Evolutionary conservation across 2,888 invertebrate genomes (phyloP).

Genomic region (Pollenia angustigena): DNA sequence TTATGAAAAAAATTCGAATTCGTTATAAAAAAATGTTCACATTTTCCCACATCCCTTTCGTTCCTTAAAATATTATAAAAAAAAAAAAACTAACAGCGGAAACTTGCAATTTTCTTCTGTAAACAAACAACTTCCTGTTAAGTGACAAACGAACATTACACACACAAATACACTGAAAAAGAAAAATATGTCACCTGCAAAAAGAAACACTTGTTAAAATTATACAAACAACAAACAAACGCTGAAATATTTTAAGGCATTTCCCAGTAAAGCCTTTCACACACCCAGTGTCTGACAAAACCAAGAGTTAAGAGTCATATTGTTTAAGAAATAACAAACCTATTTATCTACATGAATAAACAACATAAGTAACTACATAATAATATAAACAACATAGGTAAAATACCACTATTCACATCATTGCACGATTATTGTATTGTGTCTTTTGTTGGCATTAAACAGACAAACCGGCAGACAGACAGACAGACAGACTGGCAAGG

Average conservation of each 20-base stretch:
- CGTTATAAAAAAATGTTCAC: background rate
- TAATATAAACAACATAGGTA: no score
- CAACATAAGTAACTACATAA: no score
- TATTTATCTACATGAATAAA: no score
- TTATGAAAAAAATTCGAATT: no score
- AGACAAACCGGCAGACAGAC: no score
- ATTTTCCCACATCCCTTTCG: constrained; percentile 30
- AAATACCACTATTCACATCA: no score
- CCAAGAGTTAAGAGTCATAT: background rate
- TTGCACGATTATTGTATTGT: no score
- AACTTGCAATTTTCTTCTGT: constrained; percentile 66
- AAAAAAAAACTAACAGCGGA: constrained; percentile 45
- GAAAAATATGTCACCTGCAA: constrained; percentile 32
- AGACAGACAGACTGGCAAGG: constrained; percentile 24
- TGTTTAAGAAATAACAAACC: no score
- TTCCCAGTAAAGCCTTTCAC: constrained; percentile 20
- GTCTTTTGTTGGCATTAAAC: no score
- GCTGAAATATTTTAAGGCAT: background rate
- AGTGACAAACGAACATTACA: constrained; percentile 7
- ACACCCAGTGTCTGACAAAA: background rate
- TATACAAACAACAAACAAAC: background rate
- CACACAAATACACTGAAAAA: constrained; percentile 11
- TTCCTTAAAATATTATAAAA: background rate
- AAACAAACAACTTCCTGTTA: constrained; percentile 59
- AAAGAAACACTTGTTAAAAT: background rate